Base-by-base conservation (phyloP, 1,140 invertebrate genomes). In the Neodiprion virginianus region DNA sequence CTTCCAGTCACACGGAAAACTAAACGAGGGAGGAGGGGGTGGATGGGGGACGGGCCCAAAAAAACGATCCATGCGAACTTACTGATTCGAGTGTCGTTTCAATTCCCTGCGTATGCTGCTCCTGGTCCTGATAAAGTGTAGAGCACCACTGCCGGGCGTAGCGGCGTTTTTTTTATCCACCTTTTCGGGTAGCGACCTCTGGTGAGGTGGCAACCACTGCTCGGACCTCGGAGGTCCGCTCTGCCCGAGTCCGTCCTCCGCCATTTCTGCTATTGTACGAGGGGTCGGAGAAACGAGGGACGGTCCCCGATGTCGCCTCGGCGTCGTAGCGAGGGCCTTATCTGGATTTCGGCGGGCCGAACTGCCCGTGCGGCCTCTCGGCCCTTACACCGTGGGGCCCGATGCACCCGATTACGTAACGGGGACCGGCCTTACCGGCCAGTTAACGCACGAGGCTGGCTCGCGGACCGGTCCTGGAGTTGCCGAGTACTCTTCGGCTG, bases 61-160 rank as follows among this genome's bases (percentile, higher is more conserved):
- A 40, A 40, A 5, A 5, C 28, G 28, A 40, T 4, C 1, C 28
- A 5, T 40, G 28, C 28, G 28, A 40, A 40, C 67, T 86, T 78
- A 86, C 86, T 84, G 81, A 83, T 83, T 84, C 67, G 75, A 74
- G 67, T 87, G 84, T 74, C 84, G 81, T 78, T 85, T 86, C 48
- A 84, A 77, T 73, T 84, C 83, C 71, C 83, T 81, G 67, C 85
- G 80, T 69, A 87, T 79, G 78, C 86, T 87, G 79, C 81, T 83
- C 12, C 86, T 84, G 76, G 82, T 83, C 61, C 85, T 84, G 74
- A 87, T 87, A 71, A 87, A 87, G n/a, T 84, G 81, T 48, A 86
- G 75, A 21, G 84, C 84, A 61, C 83, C 83, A 74, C 79, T 80
- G 73, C 81, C 82, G 53, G 84, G 76, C 21, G 81, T 80, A 48